Evolutionary conservation across 2,797 vertebrate genomes (phyloP), one percentile per base, ranked within the genome.

Genomic region (Sebastes hubbsi): DNA sequence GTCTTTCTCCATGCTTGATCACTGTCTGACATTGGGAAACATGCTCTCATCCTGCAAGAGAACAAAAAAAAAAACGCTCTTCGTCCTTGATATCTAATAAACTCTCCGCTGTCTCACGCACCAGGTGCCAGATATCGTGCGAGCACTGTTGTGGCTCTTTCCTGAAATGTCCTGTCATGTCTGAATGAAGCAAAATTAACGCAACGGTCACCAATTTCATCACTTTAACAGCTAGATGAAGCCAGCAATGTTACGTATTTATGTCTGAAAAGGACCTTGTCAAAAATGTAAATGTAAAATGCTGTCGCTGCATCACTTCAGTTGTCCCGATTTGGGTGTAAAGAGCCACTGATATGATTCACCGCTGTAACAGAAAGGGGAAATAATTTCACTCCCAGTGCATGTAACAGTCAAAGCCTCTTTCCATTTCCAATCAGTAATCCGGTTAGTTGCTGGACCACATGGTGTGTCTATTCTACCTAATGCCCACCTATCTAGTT

Each of bases 401-500:
- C 64, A 29, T 61, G 64, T 54, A 75, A 72, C 60, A 75, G 72
- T 73, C 64, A 83, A 90, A 91, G 85, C 87, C 89, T 89, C 87
- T 89, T 90, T 88, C 75, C 55, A 14, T 77, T 60, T 59, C 83
- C 78, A 65, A 29, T 78, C 84, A 52, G 88, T 88, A 92, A 94
- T 94, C 93, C 86, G 1, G 86, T 94, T 89, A 88, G 91, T 66
- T 71, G 80, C 75, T 87, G 90, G 89, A 89, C 75, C 79, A 29
- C 84, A 72, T 6, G 54, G 62, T 68, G 75, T 72, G 79, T 82
- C 77, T 83, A 25, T 62, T 87, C 83, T 80, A 73, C 80, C 86
- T 77, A 90, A 93, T 86, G 79, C 89, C 87, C 84, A 81, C 87
- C 88, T 88, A 89, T 89, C 86, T 86, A 89, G 88, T 87, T 88